Conservation (phyloP, 1,140 invertebrate genomes). For the Melipona quadrifasciata region DNA sequence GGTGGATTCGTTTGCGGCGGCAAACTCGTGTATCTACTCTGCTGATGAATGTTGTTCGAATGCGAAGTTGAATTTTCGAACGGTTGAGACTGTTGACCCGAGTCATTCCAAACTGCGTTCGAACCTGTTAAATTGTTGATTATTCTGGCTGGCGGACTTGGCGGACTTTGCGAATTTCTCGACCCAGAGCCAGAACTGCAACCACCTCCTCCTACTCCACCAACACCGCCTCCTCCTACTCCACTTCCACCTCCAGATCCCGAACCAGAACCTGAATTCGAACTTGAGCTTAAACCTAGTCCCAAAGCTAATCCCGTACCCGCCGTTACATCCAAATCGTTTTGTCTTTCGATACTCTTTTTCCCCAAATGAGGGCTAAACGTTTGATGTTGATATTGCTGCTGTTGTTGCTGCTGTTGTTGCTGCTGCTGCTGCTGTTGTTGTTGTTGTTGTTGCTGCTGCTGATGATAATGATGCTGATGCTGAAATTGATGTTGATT, state of each 20-base stretch:
- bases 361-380: slow-evolving; percentile 78
- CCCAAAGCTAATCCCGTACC: slow-evolving; percentile 42
- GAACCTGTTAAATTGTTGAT: slow-evolving; percentile 74
- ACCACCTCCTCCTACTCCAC: neutral
- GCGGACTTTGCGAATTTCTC: slow-evolving; percentile 77
- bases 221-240: neutral
- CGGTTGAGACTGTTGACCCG: slow-evolving; percentile 24
- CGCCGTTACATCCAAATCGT: slow-evolving; percentile 69
- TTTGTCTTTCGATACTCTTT: slow-evolving; percentile 67
- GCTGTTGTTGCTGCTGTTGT: slow-evolving; percentile 40
- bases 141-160: slow-evolving; percentile 75
- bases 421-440: slow-evolving; percentile 35
- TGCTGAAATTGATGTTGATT: slow-evolving; percentile 54
- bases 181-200: slow-evolving; percentile 64
- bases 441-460: neutral
- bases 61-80: slow-evolving; percentile 37
- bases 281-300: slow-evolving; percentile 31
- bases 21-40: slow-evolving; percentile 76
- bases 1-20: slow-evolving; percentile 79
- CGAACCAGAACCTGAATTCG: slow-evolving; percentile 16
- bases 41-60: slow-evolving; percentile 57
- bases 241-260: slow-evolving; percentile 3
- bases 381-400: slow-evolving; percentile 50
- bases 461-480: slow-evolving; percentile 12
- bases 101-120: slow-evolving; percentile 74